Base-by-base conservation (phyloP, 2,113 vertebrate species). In the Amia ocellicauda region DNA sequence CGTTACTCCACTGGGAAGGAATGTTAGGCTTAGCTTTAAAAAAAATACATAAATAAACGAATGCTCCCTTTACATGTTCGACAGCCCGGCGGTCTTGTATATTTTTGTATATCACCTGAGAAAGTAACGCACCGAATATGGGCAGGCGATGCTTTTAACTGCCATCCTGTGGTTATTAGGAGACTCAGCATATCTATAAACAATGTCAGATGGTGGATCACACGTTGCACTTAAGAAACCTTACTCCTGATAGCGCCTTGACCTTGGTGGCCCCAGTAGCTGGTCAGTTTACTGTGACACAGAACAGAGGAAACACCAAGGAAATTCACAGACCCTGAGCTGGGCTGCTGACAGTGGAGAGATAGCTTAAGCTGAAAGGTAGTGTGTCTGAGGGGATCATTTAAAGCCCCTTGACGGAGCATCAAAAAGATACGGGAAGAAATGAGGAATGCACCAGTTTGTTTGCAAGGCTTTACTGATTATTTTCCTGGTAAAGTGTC, bases 181-280 rank as follows among this genome's bases (percentile, higher is more conserved):
- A 70, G 73, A 74, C 82, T 83, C 78, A 81, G 66, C 76, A 64
- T 80, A 83, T 89, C 86, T 90, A 79, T 90, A 90, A 92, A 89
- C 86, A 90, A 74, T 91, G 90, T 91, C 89, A 91, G 86, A 87
- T 88, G 83, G 84, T 85, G 87, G 82, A 87, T 90, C 88, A 87
- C 88, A 91, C 86, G 1, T 84, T 82, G 88, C 88, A 89, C 90
- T 92, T 91, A 91, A 89, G 88, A 85, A 90, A 89, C 80, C 78
- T 82, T 83, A 86, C 69, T 82, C 85, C 76, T 80, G 85, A 88
- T 89, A 84, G 78, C 81, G 82, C 77, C 79, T 86, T 91, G 90
- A 90, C 90, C 90, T 86, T 80, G 51, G 70, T 80, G 76, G 75
- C 83, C 81, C 78, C 76, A 55, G 66, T 71, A 45, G 78, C 78